Conservation (phyloP, 2,888 invertebrate species). For the Eurytoma californica region DNA sequence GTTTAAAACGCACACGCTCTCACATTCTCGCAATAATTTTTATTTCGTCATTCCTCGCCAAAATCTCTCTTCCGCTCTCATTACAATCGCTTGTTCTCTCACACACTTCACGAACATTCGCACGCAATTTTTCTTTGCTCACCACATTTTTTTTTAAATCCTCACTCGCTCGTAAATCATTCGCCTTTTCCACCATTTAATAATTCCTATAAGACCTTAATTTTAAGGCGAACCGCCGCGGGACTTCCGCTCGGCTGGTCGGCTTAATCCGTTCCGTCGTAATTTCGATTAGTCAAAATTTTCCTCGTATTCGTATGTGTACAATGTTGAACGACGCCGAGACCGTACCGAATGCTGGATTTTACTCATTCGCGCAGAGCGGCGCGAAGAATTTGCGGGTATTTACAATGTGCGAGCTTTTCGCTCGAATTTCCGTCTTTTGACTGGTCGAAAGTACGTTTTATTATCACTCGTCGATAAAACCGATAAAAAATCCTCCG, state of each 20-base stretch:
- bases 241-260: conserved; percentile 63
- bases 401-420: conserved; percentile 58
- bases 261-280: conserved; percentile 48
- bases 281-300: conserved; percentile 48
- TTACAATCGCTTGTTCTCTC: neutral
- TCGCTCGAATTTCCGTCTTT: conserved; percentile 52
- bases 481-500: conserved; percentile 32
- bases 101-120: conserved; percentile 10
- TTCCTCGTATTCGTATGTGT: conserved; percentile 9
- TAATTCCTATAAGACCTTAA: conserved; percentile 68
- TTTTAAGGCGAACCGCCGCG: conserved; percentile 68
- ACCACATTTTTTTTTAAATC: conserved; percentile 53
- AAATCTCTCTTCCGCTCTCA: conserved; percentile 30
- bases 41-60: conserved; percentile 46
- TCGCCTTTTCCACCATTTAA: conserved; percentile 65
- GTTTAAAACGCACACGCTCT: conserved; percentile 39
- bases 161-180: conserved; percentile 57
- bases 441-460: conserved; percentile 31
- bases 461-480: neutral
- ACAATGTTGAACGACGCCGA: neutral
- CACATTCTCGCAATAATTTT: conserved; percentile 56
- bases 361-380: conserved; percentile 56
- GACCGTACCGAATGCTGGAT: conserved; percentile 48
- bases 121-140: conserved; percentile 32
- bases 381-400: conserved; percentile 55